Evolutionary conservation across 2,113 vertebrate species (phyloP), one percentile per base, ranked within the genome.

Genomic region (Muntiacus reevesi): DNA sequence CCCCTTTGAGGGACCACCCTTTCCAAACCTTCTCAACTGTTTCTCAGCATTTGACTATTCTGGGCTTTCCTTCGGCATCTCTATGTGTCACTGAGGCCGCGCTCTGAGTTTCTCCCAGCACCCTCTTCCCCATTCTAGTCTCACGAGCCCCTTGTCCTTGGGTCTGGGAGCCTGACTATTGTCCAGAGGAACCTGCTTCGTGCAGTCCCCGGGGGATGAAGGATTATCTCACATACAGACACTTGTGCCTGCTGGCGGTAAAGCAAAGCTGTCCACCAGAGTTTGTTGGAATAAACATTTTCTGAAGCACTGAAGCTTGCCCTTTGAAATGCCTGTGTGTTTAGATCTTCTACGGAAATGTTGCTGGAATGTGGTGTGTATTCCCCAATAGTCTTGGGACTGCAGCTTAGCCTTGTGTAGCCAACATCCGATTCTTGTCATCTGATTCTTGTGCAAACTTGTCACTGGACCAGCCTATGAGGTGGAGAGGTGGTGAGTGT

Each of bases 71-170:
- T 33, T 62, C 45, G 45, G 82, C 7, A 82, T 17, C 16, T 64
- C 47, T 30, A 40, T 40, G 45, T 28, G 21, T 64, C 12, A 1
- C 67, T 55, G 47, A 47, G 67, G 88, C 40, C 78, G 17, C 0
- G 59, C 74, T 50, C 59, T 28, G 19, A 76, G 50, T 79, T 47
- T 17, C 67, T 27, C 11, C 81, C 23, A 43, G 30, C 6, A 19
- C 10, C 36, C 74, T 30, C 91, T 40, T 64, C 33, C 10, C 2
- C 6, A 0, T 28, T n/a, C 28, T 23, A 3, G 6, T 50, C 59
- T 36, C 12, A 0, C 1, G 52, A 59, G 15, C 5, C 50, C 28
- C 0, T 1, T 13, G 23, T 47, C 25, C 74, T 15, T 19, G 15
- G 59, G 30, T 8, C 30, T 57, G 40, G 40, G 25, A 89, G 19